A percentile compares a stretch with the other conserved stretches of the same genome.
Evolutionary conservation across 2,113 vertebrate species (phyloP).

Genomic region (Cyanoderma ruficeps): DNA sequence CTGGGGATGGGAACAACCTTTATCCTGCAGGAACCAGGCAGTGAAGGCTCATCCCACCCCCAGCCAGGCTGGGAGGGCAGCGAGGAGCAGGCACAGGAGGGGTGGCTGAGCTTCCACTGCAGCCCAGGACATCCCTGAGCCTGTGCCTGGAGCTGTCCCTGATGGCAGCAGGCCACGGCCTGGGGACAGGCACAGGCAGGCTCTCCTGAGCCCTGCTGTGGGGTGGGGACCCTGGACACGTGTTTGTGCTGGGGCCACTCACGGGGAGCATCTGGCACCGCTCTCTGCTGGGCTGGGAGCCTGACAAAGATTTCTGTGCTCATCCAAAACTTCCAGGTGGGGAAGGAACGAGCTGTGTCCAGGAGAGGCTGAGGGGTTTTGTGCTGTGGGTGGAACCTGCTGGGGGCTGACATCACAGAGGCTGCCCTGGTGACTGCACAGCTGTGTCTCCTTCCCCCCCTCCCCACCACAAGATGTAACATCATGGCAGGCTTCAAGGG

Average conservation of each 20-base stretch:
- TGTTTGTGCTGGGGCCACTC: background rate
- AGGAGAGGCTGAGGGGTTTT: background rate
- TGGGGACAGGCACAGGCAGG: fast-evolving
- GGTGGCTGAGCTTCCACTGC: fast-evolving
- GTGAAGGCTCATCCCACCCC: background rate
- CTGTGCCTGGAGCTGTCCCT: background rate
- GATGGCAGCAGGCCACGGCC: fast-evolving
- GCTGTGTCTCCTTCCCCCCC: background rate
- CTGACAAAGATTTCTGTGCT: background rate
- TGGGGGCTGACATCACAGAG: slow-evolving; percentile 11
- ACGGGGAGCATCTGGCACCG: fast-evolving
- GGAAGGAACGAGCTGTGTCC: fast-evolving
- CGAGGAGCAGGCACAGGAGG: background rate
- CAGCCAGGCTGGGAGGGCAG: fast-evolving
- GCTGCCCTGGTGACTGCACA: background rate
- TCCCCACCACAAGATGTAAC: background rate
- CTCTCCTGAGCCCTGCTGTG: fast-evolving
- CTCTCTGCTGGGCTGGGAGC: background rate
- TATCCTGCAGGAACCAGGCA: fast-evolving
- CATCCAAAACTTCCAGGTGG: background rate
- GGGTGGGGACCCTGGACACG: fast-evolving
- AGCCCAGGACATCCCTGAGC: fast-evolving
- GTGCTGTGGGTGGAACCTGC: background rate
- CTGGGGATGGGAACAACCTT: fast-evolving
- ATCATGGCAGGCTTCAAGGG: background rate